phyloP scores from a whole-genome alignment of 92 coral and sea anemone genomes.

The Heliopora coerulea region DNA sequence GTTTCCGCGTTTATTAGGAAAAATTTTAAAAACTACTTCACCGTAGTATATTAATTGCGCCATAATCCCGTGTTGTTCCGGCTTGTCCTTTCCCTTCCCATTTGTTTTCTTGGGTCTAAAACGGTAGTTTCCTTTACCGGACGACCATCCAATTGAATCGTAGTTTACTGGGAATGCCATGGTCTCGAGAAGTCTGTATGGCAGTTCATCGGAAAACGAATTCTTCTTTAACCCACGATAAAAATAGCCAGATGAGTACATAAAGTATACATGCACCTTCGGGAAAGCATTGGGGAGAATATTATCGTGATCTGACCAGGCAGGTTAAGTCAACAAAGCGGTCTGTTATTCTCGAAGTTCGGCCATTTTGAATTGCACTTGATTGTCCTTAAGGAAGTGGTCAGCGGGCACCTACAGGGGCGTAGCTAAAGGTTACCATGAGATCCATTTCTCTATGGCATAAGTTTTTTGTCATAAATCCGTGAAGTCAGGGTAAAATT shows the following conservation, averaged over 20 bases:
- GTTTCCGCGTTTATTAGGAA: no score
- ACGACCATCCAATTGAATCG: slow-evolving; percentile 47
- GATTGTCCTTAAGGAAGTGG: no score
- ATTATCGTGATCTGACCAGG: background rate
- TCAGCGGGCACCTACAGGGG: no score
- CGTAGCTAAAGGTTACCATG: no score
- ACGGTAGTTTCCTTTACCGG: slow-evolving; percentile 30
- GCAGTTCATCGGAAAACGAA: slow-evolving; percentile 33
- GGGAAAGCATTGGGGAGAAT: background rate
- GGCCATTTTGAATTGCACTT: slow-evolving; percentile 43
- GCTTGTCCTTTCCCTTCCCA: slow-evolving; percentile 46
- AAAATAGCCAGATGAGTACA: slow-evolving; percentile 34
- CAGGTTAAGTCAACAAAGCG: background rate
- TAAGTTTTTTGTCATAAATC: no score
- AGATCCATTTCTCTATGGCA: no score
- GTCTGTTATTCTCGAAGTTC: slow-evolving; percentile 1
- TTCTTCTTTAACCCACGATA: slow-evolving; percentile 37
- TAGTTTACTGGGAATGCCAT: background rate
- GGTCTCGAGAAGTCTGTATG: slow-evolving; percentile 12
- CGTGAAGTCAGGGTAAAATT: no score
- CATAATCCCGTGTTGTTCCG: slow-evolving; percentile 77
- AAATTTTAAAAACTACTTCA: slow-evolving; percentile 22
- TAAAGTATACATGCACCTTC: background rate
- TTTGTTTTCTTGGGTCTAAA: slow-evolving; percentile 57
- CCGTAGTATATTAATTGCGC: slow-evolving; percentile 94